Evolutionary conservation across 2,797 vertebrate species (phyloP), one percentile per base, ranked within the genome.

Genomic region (Spea hammondii): DNA sequence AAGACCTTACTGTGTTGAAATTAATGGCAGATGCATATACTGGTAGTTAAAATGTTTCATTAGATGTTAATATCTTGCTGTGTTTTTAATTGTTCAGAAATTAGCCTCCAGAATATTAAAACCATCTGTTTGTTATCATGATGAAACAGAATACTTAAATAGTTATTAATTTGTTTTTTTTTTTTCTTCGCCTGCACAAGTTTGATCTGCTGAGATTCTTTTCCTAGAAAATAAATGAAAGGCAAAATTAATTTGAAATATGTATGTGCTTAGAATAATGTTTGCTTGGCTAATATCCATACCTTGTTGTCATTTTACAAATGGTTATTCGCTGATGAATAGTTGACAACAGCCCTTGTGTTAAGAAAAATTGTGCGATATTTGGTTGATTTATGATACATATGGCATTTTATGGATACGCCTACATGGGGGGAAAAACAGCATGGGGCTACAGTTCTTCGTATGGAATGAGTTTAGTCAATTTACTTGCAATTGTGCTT

Each of bases 11-110:
- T 95, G 93, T 93, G 93, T 94, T 91, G 92, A 95, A 96, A 97
- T 96, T 92, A 95, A 95, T 94, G 94, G 92, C 96, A 97, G 95
- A 96, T 94, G 94, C 94, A 93, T 93, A 93, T 93, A 94, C 92
- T 94, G 92, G 92, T 95, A 95, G 95, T 96, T 97, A 96, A 94
- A 95, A 95, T 97, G 95, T 97, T 97, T 96, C 94, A 97, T 95
- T 96, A 95, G 94, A 96, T 93, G 92, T 93, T 96, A 97, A 97
- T 96, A 94, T 96, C 94, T 95, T 88, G 92, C 94, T 95, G 94
- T 95, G 94, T 95, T 94, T 98, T 96, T 97, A 97, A 96, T 96
- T 97, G 95, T 96, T 95, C 93, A 93, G 94, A 95, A 96, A 96
- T 97, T 96, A 95, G 94, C 94, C 94, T 95, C 92, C 94, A 92